Conservation (phyloP, 30 jellyfish, hydroid and myxozoan species). For the Aurelia aurita complex sp. Pacific region DNA sequence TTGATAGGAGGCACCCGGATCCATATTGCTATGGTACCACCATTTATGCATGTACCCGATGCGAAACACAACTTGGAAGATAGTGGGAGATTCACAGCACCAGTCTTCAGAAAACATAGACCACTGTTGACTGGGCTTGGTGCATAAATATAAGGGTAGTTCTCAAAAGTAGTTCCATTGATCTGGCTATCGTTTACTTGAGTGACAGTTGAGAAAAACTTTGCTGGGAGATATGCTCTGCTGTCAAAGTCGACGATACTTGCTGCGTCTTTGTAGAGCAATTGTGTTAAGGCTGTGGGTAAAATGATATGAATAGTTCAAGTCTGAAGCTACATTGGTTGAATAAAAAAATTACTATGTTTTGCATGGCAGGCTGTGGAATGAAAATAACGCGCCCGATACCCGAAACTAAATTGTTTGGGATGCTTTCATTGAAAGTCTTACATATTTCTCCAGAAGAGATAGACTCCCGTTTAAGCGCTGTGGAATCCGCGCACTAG, state of each 20-base stretch:
- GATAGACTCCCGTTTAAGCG: too few species aligned
- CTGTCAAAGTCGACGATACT: constrained; percentile 13
- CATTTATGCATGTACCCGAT: constrained; percentile 13
- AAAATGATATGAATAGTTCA: background rate
- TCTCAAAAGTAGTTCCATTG: background rate
- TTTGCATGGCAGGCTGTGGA: too few species aligned
- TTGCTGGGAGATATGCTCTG: background rate
- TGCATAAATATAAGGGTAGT: background rate
- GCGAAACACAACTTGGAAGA: constrained; percentile 20
- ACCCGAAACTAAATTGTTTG: too few species aligned
- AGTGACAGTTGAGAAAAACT: constrained; percentile 2
- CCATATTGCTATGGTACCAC: constrained; percentile 47
- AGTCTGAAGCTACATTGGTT: too few species aligned
- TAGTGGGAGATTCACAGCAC: background rate
- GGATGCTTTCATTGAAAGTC: too few species aligned
- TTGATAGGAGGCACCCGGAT: constrained; percentile 14
- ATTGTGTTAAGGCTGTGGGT: constrained; percentile 7
- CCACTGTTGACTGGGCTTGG: constrained; percentile 55
- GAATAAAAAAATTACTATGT: too few species aligned
- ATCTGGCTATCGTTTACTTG: background rate
- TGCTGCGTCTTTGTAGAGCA: constrained; percentile 17
- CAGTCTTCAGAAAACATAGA: background rate
- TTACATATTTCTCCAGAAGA: too few species aligned
- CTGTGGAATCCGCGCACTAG: too few species aligned
- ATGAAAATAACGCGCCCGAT: too few species aligned